phyloP scores from a whole-genome alignment of 2,888 invertebrate genomes.

The Griposia aprilina region DNA sequence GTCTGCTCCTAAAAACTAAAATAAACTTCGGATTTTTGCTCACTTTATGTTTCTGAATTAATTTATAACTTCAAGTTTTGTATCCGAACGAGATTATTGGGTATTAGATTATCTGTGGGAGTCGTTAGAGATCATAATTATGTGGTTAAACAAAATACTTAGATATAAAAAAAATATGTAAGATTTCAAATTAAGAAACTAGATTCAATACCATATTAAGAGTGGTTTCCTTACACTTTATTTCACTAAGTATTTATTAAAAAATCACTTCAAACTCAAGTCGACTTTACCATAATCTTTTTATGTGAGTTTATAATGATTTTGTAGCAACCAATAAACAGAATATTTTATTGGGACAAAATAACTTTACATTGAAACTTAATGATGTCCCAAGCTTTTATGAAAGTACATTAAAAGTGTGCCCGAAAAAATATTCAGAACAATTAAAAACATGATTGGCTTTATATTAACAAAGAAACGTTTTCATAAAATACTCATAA shows the following conservation, averaged over 20 bases:
- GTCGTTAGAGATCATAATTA: too few species aligned
- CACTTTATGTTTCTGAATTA: background rate
- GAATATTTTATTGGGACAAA: conserved; percentile 28
- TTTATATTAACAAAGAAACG: conserved; percentile 82
- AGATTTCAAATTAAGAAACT: too few species aligned
- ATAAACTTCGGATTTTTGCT: background rate
- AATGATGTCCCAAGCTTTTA: conserved; percentile 30
- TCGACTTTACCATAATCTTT: background rate
- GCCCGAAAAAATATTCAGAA: conserved; percentile 63
- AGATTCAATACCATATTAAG: too few species aligned
- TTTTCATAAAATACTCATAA: conserved; percentile 83
- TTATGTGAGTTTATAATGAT: background rate
- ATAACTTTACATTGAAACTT: conserved; percentile 48
- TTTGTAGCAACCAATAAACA: background rate
- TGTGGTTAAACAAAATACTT: too few species aligned
- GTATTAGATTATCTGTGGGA: too few species aligned
- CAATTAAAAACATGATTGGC: conserved; percentile 78
- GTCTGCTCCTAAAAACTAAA: background rate
- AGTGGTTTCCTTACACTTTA: too few species aligned
- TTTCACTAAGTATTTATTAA: background rate
- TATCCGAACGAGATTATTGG: too few species aligned
- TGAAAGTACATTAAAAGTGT: conserved; percentile 45
- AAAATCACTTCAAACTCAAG: background rate
- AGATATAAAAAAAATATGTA: too few species aligned
- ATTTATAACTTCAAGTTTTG: too few species aligned